Evolutionary conservation across 1,140 invertebrate species (phyloP).

Genomic region (Arion vulgaris): DNA sequence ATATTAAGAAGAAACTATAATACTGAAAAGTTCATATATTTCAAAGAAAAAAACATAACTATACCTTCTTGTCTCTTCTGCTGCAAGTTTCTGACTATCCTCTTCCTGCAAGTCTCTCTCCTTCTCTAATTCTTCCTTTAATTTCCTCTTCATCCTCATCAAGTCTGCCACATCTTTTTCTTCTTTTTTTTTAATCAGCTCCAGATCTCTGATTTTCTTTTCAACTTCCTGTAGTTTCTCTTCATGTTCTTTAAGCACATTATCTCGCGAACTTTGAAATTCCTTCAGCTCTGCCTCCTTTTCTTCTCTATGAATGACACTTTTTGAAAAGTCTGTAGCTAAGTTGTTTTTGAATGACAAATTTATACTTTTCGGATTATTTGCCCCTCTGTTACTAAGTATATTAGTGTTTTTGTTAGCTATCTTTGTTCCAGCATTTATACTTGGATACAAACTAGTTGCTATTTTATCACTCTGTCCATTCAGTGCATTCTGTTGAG

Average conservation of each 20-base stretch:
- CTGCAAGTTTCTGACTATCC: slow-evolving; percentile 30
- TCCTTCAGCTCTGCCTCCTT: slow-evolving; percentile 5
- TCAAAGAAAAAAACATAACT: not conserved
- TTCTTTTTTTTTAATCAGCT: slow-evolving; percentile 76
- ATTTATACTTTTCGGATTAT: not conserved
- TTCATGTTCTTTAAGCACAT: not conserved
- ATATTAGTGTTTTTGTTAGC: slow-evolving; percentile 1
- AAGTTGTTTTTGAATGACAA: slow-evolving; percentile 24
- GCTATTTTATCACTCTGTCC: not conserved
- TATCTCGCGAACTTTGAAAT: not conserved
- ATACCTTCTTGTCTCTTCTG: slow-evolving; percentile 50
- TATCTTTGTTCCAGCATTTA: not conserved
- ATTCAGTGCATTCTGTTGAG: not conserved
- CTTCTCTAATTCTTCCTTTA: slow-evolving; percentile 63
- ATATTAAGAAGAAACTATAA: too few relatives aligned
- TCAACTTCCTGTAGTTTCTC: slow-evolving; percentile 70
- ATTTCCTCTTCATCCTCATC: slow-evolving; percentile 61
- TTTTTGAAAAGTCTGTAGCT: not conserved
- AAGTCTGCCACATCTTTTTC: slow-evolving; percentile 64
- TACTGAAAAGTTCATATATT: not conserved
- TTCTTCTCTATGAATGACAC: not conserved
- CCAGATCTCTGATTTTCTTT: slow-evolving; percentile 73
- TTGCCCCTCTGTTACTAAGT: not conserved
- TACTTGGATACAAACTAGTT: not conserved
- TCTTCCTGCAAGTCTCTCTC: slow-evolving; percentile 40